Evolutionary conservation across 2,797 vertebrate species (phyloP).

Genomic region (Spea hammondii): DNA sequence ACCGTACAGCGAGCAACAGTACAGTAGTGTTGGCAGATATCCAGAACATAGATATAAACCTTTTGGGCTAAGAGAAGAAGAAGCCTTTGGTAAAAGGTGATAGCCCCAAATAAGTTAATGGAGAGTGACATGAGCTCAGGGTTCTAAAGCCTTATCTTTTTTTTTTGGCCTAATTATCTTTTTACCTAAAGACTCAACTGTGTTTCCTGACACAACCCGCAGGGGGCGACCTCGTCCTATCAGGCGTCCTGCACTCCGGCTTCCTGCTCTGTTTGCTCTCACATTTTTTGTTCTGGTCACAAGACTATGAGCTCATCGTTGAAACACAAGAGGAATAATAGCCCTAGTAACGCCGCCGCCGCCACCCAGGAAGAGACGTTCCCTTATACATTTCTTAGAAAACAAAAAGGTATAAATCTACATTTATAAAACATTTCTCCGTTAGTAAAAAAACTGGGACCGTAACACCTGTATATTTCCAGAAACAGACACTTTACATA

Average conservation of each 20-base stretch:
- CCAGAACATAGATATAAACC: too few relatives aligned
- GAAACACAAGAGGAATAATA: constrained; percentile 22
- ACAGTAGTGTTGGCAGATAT: too few relatives aligned
- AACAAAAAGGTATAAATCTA: neutral
- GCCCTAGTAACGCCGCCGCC: constrained; percentile 1
- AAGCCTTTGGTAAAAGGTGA: too few relatives aligned
- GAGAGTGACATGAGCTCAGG: too few relatives aligned
- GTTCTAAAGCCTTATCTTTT: too few relatives aligned
- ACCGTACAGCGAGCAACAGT: too few relatives aligned
- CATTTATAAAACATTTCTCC: neutral
- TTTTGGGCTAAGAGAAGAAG: too few relatives aligned
- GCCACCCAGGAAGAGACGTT: neutral
- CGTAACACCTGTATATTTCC: neutral
- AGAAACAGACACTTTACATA: too few relatives aligned
- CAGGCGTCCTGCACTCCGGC: neutral
- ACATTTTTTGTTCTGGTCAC: constrained; percentile 22
- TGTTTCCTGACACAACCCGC: neutral
- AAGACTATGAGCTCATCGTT: constrained; percentile 49
- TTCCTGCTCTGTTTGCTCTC: constrained; percentile 10
- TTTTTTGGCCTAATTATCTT: too few relatives aligned
- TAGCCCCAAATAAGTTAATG: too few relatives aligned
- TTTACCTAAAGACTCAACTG: too few relatives aligned
- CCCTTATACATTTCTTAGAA: constrained; percentile 1
- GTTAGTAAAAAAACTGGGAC: neutral
- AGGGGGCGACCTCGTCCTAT: constrained; percentile 5